Evolutionary conservation across 2,797 vertebrate genomes (phyloP).

Genomic region (Phoxinus dragarum): DNA sequence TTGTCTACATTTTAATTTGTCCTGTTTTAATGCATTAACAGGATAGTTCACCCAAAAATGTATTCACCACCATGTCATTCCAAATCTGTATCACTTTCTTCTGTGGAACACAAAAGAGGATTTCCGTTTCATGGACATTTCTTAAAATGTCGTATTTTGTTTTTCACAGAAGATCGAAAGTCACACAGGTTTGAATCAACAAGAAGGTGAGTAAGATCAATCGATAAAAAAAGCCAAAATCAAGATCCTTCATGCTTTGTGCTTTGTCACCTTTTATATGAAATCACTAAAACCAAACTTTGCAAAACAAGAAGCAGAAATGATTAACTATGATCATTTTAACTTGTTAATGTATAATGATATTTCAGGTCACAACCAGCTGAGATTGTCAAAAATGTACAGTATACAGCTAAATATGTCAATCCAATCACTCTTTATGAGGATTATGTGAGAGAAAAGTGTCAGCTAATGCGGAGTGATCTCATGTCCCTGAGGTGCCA

Average conservation of each 20-base stretch:
- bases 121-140: neutral
- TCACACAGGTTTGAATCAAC: neutral
- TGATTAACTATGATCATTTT: conserved; percentile 50
- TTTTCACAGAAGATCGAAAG: neutral
- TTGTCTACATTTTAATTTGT: conserved; percentile 8
- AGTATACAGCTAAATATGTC: conserved; percentile 7
- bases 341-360: conserved; percentile 26
- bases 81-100: neutral
- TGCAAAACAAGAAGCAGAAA: conserved; percentile 32
- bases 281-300: conserved; percentile 28
- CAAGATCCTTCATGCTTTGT: conserved; percentile 19
- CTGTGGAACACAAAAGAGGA: neutral
- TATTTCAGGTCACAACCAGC: conserved; percentile 22
- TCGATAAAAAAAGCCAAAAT: neutral
- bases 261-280: conserved; percentile 27
- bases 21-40: neutral
- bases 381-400: conserved; percentile 1
- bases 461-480: neutral
- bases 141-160: neutral
- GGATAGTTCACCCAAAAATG: neutral
- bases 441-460: neutral
- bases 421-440: neutral
- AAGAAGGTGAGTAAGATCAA: neutral
- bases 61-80: neutral
- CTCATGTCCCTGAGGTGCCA: neutral